phyloP scores from a whole-genome alignment of 2,888 invertebrate genomes.

The Hemithea aestivaria region DNA sequence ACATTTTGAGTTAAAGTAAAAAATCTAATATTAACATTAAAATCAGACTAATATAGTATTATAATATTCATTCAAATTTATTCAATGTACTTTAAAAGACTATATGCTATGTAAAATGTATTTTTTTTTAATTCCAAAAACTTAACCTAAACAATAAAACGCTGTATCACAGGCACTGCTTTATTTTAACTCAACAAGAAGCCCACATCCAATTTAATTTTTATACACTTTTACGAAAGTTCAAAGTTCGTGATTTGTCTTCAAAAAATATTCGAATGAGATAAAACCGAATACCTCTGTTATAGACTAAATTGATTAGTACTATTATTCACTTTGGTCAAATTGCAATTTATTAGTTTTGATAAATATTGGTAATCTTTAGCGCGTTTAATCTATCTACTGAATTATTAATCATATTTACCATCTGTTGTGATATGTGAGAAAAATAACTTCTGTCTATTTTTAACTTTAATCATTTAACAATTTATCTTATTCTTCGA shows the following conservation, averaged over 20 bases:
- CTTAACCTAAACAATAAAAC: conserved; percentile 48
- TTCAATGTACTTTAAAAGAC: no score
- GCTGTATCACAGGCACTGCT: conserved; percentile 7
- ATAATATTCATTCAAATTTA: no score
- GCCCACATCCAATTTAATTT: conserved; percentile 47
- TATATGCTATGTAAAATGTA: no score
- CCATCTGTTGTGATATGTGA: conserved; percentile 3
- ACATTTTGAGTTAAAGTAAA: no score
- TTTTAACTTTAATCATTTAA: no score
- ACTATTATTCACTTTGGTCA: conserved; percentile 28
- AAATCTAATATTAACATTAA: no score
- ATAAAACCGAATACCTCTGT: conserved; percentile 34
- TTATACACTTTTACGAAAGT: conserved; percentile 47
- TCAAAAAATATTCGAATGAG: conserved; percentile 35
- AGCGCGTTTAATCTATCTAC: conserved; percentile 21
- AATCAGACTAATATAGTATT: no score
- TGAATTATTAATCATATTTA: conserved; percentile 22
- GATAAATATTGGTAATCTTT: conserved; percentile 24
- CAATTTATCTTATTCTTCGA: no score
- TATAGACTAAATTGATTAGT: conserved; percentile 36
- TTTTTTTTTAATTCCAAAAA: conserved; percentile 37
- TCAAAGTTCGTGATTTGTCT: conserved; percentile 58
- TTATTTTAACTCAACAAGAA: conserved; percentile 24
- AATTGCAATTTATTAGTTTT: conserved; percentile 29
- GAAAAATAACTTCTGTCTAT: neutral